Conservation (phyloP, 2,888 invertebrate genomes). For the Ptychoptera albimana region DNA sequence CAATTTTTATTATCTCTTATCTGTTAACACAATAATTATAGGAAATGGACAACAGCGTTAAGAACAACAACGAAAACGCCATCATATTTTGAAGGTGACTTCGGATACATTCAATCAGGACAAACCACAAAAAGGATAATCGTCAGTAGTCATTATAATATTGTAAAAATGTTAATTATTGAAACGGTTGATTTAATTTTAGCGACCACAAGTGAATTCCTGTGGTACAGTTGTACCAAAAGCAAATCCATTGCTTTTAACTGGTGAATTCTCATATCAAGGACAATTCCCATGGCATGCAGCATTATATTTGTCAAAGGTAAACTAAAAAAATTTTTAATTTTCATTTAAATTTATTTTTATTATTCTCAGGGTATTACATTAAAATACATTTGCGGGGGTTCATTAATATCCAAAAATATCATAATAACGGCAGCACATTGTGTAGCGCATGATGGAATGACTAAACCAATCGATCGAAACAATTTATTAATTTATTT, state of each 20-base stretch:
- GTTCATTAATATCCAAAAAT: conserved; percentile 23
- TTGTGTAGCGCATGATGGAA: conserved; percentile 18
- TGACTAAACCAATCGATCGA: conserved; percentile 14
- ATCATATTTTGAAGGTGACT: neutral
- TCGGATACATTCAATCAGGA: neutral
- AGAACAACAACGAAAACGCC: neutral
- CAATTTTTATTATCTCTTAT: too few relatives aligned
- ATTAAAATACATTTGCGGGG: conserved; percentile 28
- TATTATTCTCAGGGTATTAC: neutral
- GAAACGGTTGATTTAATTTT: too few relatives aligned
- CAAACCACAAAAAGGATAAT: neutral
- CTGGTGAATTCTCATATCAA: conserved; percentile 16
- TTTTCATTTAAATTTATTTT: conserved; percentile 11
- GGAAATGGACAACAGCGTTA: neutral
- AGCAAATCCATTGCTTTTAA: neutral
- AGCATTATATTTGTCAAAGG: conserved; percentile 16
- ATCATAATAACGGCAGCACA: conserved; percentile 23
- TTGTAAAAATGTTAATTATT: neutral
- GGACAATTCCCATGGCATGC: conserved; percentile 33
- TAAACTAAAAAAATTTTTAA: neutral
- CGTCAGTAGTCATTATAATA: neutral
- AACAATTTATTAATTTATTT: conserved; percentile 22
- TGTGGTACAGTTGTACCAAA: neutral
- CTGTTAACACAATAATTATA: too few relatives aligned
- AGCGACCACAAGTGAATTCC: too few relatives aligned